Conservation (phyloP, 2,888 invertebrate genomes). For the Rhodophaea formosa region DNA sequence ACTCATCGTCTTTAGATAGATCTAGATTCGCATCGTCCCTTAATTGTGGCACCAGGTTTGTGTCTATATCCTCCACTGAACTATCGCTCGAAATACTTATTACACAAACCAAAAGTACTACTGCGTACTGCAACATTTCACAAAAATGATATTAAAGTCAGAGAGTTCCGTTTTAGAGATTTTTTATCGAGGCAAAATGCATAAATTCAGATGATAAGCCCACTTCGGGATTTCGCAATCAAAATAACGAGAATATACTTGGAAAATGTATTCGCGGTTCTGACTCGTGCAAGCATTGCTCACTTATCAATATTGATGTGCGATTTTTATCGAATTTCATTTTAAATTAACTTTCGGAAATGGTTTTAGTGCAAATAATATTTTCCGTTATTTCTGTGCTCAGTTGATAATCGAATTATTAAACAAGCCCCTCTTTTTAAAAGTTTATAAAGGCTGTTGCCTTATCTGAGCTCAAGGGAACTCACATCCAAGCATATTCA, state of each 20-base stretch:
- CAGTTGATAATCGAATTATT: too few relatives aligned
- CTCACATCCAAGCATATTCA: too few relatives aligned
- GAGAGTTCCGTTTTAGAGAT: conserved; percentile 34
- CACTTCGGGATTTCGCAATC: conserved; percentile 42
- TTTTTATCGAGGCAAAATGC: conserved; percentile 57
- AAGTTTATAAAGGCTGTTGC: too few relatives aligned
- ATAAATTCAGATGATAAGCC: conserved; percentile 61
- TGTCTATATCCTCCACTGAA: conserved; percentile 24
- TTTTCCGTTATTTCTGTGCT: too few relatives aligned
- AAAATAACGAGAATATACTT: conserved; percentile 32
- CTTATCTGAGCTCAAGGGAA: too few relatives aligned
- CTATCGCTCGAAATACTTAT: conserved; percentile 28
- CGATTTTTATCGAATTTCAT: background rate
- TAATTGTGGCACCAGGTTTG: conserved; percentile 44
- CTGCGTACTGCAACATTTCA: conserved; percentile 44
- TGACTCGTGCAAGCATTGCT: conserved; percentile 7
- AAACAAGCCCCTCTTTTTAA: too few relatives aligned
- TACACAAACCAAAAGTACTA: conserved; percentile 42
- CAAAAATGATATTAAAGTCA: conserved; percentile 23
- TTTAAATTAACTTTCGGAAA: background rate
- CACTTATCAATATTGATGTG: conserved; percentile 15
- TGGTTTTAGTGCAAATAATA: background rate
- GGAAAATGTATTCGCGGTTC: conserved; percentile 15
- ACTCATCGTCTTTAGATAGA: conserved; percentile 65
- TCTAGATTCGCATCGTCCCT: conserved; percentile 60